Evolutionary conservation across 2,797 vertebrate species (phyloP).

Genomic region (Clarias platycephalus): DNA sequence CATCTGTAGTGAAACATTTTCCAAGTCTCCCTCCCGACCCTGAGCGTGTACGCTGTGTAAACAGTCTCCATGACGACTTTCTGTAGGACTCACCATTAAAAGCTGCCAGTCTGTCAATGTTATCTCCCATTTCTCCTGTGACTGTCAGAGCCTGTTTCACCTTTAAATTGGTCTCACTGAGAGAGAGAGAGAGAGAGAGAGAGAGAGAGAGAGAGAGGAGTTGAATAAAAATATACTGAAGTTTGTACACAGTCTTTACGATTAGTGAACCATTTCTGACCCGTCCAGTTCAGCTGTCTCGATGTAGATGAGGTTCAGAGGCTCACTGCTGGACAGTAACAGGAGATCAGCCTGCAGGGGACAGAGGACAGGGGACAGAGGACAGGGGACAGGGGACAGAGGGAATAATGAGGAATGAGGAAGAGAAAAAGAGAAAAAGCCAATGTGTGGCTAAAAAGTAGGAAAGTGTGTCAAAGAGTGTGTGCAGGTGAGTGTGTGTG

Average conservation of each 20-base stretch:
- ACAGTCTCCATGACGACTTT: not conserved
- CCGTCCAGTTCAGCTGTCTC: slow-evolving; percentile 93
- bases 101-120: slow-evolving; percentile 73
- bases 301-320: slow-evolving; percentile 86
- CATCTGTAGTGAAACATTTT: not conserved
- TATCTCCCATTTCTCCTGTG: slow-evolving; percentile 82
- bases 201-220: slow-evolving; percentile 27
- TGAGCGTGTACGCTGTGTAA: not conserved
- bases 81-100: slow-evolving; percentile 80
- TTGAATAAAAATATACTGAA: not conserved
- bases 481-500: not conserved
- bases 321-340: slow-evolving; percentile 90
- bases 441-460: not conserved
- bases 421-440: not conserved
- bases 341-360: slow-evolving; percentile 85
- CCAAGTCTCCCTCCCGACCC: not conserved
- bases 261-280: slow-evolving; percentile 66
- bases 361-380: slow-evolving; percentile 41
- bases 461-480: not conserved
- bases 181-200: slow-evolving; percentile 27
- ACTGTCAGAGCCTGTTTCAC: slow-evolving; percentile 88
- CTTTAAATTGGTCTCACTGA: slow-evolving; percentile 94
- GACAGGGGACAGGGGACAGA: slow-evolving; percentile 43
- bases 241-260: not conserved
- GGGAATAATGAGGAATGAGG: not conserved